A percentile compares a stretch with the other conserved stretches of the same genome.
Conservation (phyloP, 2,888 invertebrate genomes). For the Patella pellucida region DNA sequence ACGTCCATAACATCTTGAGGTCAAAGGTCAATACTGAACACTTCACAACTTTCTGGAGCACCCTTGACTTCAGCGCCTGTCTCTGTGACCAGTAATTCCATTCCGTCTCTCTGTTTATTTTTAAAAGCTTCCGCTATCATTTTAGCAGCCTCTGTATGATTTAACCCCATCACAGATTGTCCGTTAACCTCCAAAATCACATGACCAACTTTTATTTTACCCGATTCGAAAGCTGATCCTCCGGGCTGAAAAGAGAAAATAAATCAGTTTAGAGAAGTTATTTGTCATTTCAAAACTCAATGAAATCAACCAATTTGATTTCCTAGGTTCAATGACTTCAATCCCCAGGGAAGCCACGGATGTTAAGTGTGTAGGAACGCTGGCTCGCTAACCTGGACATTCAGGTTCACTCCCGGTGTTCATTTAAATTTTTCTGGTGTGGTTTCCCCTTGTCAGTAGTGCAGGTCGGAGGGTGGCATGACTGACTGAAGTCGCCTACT, state of each 20-base stretch:
- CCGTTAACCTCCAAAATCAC: constrained; percentile 93
- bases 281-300: neutral
- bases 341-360: too few species aligned
- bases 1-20: neutral
- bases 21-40: constrained; percentile 4
- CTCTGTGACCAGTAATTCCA: constrained; percentile 87
- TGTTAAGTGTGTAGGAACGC: too few species aligned
- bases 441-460: too few species aligned
- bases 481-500: too few species aligned
- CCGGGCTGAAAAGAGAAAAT: constrained; percentile 79
- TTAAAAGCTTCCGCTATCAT: constrained; percentile 95
- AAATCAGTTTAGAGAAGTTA: neutral
- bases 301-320: too few species aligned
- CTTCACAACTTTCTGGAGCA: constrained; percentile 9
- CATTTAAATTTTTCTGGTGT: too few species aligned
- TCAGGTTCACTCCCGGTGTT: too few species aligned
- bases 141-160: constrained; percentile 91
- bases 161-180: constrained; percentile 79
- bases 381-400: too few species aligned
- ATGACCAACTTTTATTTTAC: constrained; percentile 93
- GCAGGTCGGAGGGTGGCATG: too few species aligned
- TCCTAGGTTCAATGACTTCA: too few species aligned
- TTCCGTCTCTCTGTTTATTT: constrained; percentile 86
- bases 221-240: constrained; percentile 93
- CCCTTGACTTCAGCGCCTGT: constrained; percentile 37